Percentiles rank a stretch among this genome's conserved stretches.
Evolutionary conservation across 2,888 invertebrate genomes (phyloP).

Genomic region (Stenurella melanura): DNA sequence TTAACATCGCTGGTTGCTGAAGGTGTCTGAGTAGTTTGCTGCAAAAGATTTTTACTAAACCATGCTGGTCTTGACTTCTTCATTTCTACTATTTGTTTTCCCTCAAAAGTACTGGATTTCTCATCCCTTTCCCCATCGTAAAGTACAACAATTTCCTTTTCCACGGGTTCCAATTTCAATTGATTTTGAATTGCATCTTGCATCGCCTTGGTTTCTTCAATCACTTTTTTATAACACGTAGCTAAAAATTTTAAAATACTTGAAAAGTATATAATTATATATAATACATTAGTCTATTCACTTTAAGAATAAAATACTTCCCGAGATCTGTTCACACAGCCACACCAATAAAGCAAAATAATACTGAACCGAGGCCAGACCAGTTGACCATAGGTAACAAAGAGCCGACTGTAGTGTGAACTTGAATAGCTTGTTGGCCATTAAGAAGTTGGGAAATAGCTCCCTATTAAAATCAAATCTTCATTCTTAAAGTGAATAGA

Average conservation of each 20-base stretch:
- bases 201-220: constrained; percentile 87
- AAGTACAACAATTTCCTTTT: constrained; percentile 89
- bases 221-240: constrained; percentile 89
- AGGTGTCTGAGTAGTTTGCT: constrained; percentile 84
- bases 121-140: constrained; percentile 87
- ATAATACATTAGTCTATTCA: too few species aligned
- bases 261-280: too few species aligned
- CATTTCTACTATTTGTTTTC: constrained; percentile 91
- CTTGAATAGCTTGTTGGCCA: too few species aligned
- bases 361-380: too few species aligned
- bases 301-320: too few species aligned
- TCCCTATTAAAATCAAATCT: too few species aligned
- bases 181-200: constrained; percentile 84
- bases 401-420: too few species aligned
- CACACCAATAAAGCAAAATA: too few species aligned
- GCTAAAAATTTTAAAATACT: constrained; percentile 75
- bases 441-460: too few species aligned
- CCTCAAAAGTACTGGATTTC: constrained; percentile 78
- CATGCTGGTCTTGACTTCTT: constrained; percentile 89
- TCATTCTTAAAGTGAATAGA: too few species aligned
- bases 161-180: constrained; percentile 83
- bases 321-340: too few species aligned
- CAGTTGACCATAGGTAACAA: too few species aligned
- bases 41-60: constrained; percentile 90
- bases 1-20: constrained; percentile 84